Evolutionary conservation across 1,140 invertebrate genomes (phyloP), one percentile per base, ranked within the genome.

Genomic region (Aphidius ervi): DNA sequence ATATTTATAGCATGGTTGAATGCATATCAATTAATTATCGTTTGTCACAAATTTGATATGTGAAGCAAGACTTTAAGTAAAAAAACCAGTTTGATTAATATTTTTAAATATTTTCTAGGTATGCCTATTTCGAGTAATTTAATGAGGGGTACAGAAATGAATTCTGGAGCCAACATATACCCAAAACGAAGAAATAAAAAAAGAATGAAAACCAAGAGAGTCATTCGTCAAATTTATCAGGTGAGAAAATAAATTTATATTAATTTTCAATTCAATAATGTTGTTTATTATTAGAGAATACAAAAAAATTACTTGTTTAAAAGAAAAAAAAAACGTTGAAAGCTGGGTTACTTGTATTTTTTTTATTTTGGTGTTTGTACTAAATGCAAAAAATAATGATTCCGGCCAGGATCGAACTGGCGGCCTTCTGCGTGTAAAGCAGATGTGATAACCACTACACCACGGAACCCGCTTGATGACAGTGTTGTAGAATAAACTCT

Each of bases 141-240:
- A 45, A 77, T 78, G 68, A 74, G 74, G 67, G 76, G 66, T 61
- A 72, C 64, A 59, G 72, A 74, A 43, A 60, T 70, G 46, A 66
- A 65, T 55, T 63, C 67, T 48, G 66, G 61, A 47, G 42, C 52
- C 9, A 50, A 65, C 58, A 68, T 67, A 42, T 74, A 64, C 60
- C 66, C 70, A 65, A 77, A 77, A 63, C 71, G 74, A 68, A 75
- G 66, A 58, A 78, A 73, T 69, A 78, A 78, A 67, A 77, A 71
- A 68, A 78, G 70, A 64, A 48, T 65, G 43, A 58, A 58, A 16
- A 74, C 70, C 68, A 77, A 70, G 72, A 77, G 73, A 67, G 70
- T 69, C 52, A 74, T 65, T 65, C 69, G 69, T 70, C 59, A 64
- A 61, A 39, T 63, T 63, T 64, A 65, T 63, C 65, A 65, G 64